These are phyloP conservation scores for Sphecodes monilicornis DNA, from an alignment of 2,888 invertebrate genomes.

Conservation along the genomic window DNA sequence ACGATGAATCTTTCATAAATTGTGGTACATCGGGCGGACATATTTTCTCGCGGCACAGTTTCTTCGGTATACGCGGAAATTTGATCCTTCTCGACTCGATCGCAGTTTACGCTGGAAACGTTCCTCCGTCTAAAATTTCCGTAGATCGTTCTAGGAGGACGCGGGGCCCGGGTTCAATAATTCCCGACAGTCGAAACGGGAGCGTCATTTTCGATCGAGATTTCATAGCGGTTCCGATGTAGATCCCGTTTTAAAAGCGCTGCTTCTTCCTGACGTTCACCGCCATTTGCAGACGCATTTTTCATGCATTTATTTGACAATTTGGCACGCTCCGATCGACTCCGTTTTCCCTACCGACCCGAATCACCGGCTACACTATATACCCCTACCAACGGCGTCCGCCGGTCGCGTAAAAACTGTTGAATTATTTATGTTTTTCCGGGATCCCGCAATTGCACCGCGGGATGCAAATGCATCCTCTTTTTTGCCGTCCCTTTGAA, in stretches of 20 bases:
- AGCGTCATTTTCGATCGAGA: conserved; percentile 52
- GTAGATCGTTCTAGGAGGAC: not conserved
- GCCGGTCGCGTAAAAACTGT: conserved; percentile 77
- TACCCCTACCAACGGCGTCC: not conserved
- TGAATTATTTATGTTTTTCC: conserved; percentile 83
- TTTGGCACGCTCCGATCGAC: conserved; percentile 73
- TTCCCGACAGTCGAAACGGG: conserved; percentile 31
- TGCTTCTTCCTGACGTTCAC: conserved; percentile 26
- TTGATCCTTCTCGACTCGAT: not conserved
- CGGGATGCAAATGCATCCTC: conserved; percentile 81
- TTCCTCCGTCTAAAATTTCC: conserved; percentile 16
- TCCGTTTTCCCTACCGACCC: conserved; percentile 39
- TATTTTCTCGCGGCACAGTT: not conserved
- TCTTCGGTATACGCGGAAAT: not conserved
- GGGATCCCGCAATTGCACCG: conserved; percentile 76
- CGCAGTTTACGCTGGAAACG: not conserved
- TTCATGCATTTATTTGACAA: conserved; percentile 76
- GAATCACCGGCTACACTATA: conserved; percentile 40
- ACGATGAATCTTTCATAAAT: conserved; percentile 7
- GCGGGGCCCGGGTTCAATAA: conserved; percentile 35
- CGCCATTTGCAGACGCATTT: conserved; percentile 57
- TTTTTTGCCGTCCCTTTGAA: conserved; percentile 81
- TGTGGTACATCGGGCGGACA: not conserved
- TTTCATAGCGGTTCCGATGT: conserved; percentile 35
- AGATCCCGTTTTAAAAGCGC: conserved; percentile 25